Base-by-base conservation (phyloP, 1,140 invertebrate species). In the Papilio glaucus region DNA sequence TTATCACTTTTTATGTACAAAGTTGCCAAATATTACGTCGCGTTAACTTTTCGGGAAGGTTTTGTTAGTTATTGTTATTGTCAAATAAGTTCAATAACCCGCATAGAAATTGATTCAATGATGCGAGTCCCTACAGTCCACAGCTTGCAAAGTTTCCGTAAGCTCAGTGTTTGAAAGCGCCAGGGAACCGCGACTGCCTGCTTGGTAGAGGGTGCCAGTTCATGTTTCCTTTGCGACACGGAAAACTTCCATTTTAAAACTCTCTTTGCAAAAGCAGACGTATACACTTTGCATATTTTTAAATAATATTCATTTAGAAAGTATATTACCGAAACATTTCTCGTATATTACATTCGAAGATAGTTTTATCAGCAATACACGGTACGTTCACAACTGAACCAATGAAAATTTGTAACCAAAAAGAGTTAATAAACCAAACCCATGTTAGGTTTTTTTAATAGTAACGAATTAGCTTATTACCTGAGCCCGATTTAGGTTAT, bases 211-310 rank as follows among this genome's bases (percentile, higher is more conserved):
- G 53, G 18, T 72, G 71, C 33, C 70, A 72, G 41, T 24, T 33
- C 42, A 33, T 65, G 67, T 49, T 49, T 26, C 41, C 21, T 53
- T 69, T 49, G 67, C 67, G 42, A 68, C 39, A 45, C 24, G 63
- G 45, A 53, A 69, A 69, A 69, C 21, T 69, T 69, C 67, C 37
- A 69, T 42, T 33, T 69, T 29, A 26, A 53, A 69, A 42, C 67
- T 33, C 62, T 38, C 15, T 65, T 39, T 39, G 29, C 67, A 24
- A 49, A 49, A 57, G 42, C 33, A 53, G n/a, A 29, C 63, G 63
- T 67, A 67, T 67, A 67, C 21, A 42, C 63, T 67, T 67, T 13
- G 39, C 63, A 67, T 67, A 41, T 41, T 67, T 67, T 42, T 57
- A 57, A 57, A 57, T 49, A 49, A 49, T 26, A 57, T 26, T 24